Evolutionary conservation across 2,888 invertebrate genomes (phyloP).

Genomic region (Pyrrhia umbra): DNA sequence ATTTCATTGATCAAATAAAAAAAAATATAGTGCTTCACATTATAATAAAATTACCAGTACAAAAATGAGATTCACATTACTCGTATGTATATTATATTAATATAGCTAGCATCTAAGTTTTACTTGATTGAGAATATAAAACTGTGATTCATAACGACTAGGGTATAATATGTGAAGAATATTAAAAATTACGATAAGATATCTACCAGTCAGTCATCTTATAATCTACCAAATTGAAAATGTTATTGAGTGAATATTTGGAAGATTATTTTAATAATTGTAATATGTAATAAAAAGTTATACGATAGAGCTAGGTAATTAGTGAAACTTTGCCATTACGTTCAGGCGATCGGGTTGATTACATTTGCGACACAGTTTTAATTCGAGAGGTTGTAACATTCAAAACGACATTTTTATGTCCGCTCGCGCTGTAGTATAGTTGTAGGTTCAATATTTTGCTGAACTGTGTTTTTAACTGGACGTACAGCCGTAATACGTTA

Average conservation of each 20-base stretch:
- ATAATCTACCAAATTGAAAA: constrained; percentile 31
- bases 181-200: constrained; percentile 37
- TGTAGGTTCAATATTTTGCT: too few species aligned
- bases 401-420: too few species aligned
- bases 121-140: constrained; percentile 31
- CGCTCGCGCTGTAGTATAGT: too few species aligned
- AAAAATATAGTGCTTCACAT: constrained; percentile 42
- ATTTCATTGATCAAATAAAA: constrained; percentile 15
- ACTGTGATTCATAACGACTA: constrained; percentile 52
- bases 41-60: constrained; percentile 61
- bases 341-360: neutral
- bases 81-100: constrained; percentile 31
- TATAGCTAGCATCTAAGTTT: constrained; percentile 29
- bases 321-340: constrained; percentile 31
- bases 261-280: constrained; percentile 11
- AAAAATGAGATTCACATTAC: constrained; percentile 62
- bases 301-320: constrained; percentile 19
- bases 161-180: constrained; percentile 45
- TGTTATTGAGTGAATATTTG: constrained; percentile 28
- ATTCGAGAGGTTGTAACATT: too few species aligned
- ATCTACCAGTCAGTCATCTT: constrained; percentile 33
- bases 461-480: too few species aligned
- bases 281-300: constrained; percentile 13
- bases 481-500: too few species aligned
- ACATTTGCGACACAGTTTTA: neutral